phyloP scores from a whole-genome alignment of 2,888 invertebrate genomes.

The Melanotus villosus region DNA sequence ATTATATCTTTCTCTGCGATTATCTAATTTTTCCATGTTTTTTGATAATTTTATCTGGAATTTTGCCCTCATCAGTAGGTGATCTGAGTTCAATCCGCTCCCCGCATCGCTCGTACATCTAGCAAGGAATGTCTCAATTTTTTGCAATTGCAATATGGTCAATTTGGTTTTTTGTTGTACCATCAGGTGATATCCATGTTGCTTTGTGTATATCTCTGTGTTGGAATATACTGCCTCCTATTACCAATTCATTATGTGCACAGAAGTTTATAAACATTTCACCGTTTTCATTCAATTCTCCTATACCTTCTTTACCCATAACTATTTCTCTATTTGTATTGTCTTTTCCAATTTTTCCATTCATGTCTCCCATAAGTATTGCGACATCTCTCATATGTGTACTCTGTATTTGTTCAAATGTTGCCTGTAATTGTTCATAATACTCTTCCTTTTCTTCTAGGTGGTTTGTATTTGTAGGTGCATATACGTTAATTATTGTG shows the following conservation, averaged over 20 bases:
- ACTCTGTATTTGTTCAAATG: background rate
- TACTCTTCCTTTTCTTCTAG: background rate
- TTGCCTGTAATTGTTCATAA: background rate
- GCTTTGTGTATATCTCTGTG: background rate
- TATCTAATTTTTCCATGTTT: background rate
- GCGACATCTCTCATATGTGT: background rate
- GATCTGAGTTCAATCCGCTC: no score
- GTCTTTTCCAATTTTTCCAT: background rate
- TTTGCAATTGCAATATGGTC: no score
- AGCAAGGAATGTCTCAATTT: no score
- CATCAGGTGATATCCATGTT: background rate
- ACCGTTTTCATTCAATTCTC: no score
- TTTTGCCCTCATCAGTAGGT: background rate
- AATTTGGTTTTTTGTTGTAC: no score
- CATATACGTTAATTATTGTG: background rate
- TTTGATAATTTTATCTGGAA: background rate
- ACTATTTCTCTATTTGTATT: background rate
- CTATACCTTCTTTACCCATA: no score
- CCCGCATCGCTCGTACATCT: background rate
- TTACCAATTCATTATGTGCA: background rate
- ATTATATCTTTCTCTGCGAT: background rate
- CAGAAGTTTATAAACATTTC: background rate
- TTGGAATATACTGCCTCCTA: background rate
- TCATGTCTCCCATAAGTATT: background rate
- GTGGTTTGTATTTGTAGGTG: background rate